Base-by-base conservation (phyloP, 2,797 vertebrate genomes). In the Sebastolobus altivelis region DNA sequence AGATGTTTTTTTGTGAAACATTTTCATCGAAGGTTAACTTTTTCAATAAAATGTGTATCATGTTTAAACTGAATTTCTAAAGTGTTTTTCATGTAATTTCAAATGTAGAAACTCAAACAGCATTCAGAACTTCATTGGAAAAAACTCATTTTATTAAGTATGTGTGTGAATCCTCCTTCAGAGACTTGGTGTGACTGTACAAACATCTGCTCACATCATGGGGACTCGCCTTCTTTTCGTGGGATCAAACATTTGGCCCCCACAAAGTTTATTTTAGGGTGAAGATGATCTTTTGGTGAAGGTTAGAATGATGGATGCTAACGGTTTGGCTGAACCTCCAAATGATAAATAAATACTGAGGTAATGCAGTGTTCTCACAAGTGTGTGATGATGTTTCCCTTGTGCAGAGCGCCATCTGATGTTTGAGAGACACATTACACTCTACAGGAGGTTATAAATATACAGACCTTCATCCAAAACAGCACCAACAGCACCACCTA, bases 1-100 rank as follows among this genome's bases (percentile, higher is more conserved):
- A 37, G 27, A 75, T 60, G 61, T 18, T 29, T 79, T 80, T 74
- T 3, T 46, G 20, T 40, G 13, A 37, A 78, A 25, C 59, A 6
- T 61, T 85, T 60, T 72, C 27, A n/a, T 22, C 62, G 8, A 60
- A 49, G 2, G 38, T 25, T 69, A 72, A 33, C 35, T 46, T 81
- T 84, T 84, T 61, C 31, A 90, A 86, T 89, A 92, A 91, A 91
- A 20, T 77, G 18, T 77, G 25, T 72, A 29, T 81, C 29, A 33
- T 69, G 55, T 80, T 85, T 56, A 65, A 75, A 83, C 40, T 25
- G 5, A 52, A 20, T 33, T 25, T 71, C 12, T 20, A 3, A 31
- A 54, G 3, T 4, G 0, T 18, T 13, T 27, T 56, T 68, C 2
- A 14, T 9, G n/a, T 27, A 12, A 29, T 29, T n/a, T 5, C 38